These are phyloP conservation scores for Sebastes jordani DNA, from an alignment of 2,797 vertebrate genomes.

Conservation along the genomic window DNA sequence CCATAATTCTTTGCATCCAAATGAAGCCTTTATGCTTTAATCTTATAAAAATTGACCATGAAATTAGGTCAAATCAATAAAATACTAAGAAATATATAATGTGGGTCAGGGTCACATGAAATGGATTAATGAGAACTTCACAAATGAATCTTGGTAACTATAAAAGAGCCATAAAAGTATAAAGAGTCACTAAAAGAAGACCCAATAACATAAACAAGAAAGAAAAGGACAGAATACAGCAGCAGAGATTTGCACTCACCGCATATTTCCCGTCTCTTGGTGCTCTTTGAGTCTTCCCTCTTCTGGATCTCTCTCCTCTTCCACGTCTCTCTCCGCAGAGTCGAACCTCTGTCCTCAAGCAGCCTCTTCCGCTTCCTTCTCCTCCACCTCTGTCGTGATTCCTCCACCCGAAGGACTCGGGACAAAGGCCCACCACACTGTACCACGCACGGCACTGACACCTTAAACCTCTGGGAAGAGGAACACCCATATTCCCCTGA, in stretches of 20 bases:
- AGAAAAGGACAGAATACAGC: background rate
- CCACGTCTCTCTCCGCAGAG: background rate
- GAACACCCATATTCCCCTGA: constrained; percentile 81
- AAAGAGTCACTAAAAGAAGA: background rate
- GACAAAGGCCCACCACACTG: constrained; percentile 62
- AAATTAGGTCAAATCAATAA: background rate
- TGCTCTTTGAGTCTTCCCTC: constrained; percentile 17
- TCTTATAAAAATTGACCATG: background rate
- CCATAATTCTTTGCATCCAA: background rate
- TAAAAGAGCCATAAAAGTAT: background rate
- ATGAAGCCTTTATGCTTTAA: background rate
- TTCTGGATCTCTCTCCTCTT: constrained; percentile 21
- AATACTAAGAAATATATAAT: background rate
- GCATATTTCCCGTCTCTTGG: constrained; percentile 66
- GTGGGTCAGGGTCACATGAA: background rate
- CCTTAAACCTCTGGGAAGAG: constrained; percentile 82
- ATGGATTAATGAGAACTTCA: background rate
- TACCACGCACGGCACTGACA: constrained; percentile 68
- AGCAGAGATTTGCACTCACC: constrained; percentile 62
- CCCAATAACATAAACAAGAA: background rate
- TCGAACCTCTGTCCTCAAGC: background rate
- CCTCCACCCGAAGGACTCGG: constrained; percentile 39
- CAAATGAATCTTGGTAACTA: background rate
- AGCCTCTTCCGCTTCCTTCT: constrained; percentile 6
- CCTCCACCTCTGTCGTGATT: constrained; percentile 25